These are phyloP conservation scores for Ophioderma brevispina DNA, from an alignment of 35 echinoderm and acorn worm species.

Conservation along the genomic window DNA sequence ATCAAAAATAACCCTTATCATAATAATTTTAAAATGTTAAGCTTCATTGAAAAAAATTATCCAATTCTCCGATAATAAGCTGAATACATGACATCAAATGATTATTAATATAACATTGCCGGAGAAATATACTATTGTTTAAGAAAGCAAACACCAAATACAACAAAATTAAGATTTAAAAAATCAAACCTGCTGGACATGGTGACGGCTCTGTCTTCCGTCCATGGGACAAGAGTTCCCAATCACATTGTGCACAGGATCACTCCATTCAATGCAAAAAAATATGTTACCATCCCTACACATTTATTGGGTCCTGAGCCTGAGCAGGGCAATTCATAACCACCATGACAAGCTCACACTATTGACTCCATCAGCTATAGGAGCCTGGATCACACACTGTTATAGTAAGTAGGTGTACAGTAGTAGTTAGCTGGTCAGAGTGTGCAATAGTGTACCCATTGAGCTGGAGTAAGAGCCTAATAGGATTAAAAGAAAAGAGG, in stretches of 20 bases:
- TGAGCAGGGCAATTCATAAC: slow-evolving; percentile 74
- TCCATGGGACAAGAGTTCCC: slow-evolving; percentile 73
- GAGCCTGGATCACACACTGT: slow-evolving; percentile 62
- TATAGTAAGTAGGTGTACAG: slow-evolving; percentile 49
- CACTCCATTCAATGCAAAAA: slow-evolving; percentile 79
- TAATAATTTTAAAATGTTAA: too few species aligned
- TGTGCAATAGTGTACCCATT: slow-evolving; percentile 26
- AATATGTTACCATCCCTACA: slow-evolving; percentile 22
- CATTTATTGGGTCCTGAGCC: slow-evolving; percentile 51
- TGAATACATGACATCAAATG: too few species aligned
- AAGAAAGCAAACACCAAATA: background rate
- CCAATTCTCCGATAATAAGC: too few species aligned
- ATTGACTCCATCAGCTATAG: slow-evolving; percentile 63
- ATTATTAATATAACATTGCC: too few species aligned
- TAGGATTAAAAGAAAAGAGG: too few species aligned
- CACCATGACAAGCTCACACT: slow-evolving; percentile 83
- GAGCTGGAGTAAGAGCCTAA: background rate
- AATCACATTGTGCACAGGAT: slow-evolving; percentile 60
- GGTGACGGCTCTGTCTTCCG: slow-evolving; percentile 51
- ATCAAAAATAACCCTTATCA: too few species aligned
- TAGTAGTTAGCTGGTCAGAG: slow-evolving; percentile 60
- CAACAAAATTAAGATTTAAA: background rate
- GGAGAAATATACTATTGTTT: background rate
- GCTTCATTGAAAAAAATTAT: too few species aligned
- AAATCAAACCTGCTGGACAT: slow-evolving; percentile 56